Conservation (phyloP, 2,113 vertebrate species). For the Cettia cetti region DNA sequence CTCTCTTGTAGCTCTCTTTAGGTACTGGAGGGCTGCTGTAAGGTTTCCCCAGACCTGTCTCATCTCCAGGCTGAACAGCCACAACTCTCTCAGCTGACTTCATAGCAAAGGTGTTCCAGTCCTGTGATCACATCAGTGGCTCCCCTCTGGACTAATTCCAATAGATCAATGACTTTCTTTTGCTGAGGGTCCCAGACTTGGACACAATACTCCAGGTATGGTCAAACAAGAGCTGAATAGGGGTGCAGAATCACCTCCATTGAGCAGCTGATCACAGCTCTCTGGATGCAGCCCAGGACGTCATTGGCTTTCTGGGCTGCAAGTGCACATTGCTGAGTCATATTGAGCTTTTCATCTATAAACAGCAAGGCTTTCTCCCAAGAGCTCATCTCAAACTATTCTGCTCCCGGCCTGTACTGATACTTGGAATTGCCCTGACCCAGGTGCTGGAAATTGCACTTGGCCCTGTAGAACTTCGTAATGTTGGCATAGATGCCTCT, state of each 20-base stretch:
- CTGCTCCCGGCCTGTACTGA: neutral
- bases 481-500: neutral
- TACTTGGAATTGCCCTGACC: neutral
- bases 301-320: neutral
- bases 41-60: neutral
- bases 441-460: neutral
- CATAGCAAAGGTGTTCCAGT: neutral
- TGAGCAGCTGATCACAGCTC: neutral
- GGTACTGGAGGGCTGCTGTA: neutral
- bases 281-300: neutral
- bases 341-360: neutral
- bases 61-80: neutral
- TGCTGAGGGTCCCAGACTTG: neutral
- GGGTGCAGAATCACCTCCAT: neutral
- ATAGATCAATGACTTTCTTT: neutral
- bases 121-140: neutral
- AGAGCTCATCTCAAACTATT: neutral
- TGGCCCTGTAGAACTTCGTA: neutral
- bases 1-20: neutral
- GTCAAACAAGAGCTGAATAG: neutral
- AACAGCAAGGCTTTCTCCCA: fast-evolving
- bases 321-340: neutral
- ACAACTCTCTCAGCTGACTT: neutral
- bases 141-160: neutral
- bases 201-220: neutral